Conservation (phyloP, 2,113 vertebrate species). For the Tyto alba region DNA sequence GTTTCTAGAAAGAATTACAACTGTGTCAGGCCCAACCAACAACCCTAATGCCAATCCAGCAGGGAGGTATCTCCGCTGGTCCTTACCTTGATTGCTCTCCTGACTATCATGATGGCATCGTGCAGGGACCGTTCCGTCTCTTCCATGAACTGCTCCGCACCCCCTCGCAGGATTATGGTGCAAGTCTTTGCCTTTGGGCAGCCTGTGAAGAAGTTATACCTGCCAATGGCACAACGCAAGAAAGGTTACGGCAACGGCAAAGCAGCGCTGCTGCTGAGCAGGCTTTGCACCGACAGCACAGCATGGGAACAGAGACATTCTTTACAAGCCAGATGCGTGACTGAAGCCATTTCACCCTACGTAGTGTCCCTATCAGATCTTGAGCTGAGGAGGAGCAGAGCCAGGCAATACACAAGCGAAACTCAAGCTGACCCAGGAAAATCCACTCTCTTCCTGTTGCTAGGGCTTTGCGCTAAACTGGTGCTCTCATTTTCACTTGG, state of each 20-base stretch:
- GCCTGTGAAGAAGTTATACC: conserved; percentile 95
- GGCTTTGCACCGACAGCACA: accelerated
- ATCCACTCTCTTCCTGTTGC: neutral
- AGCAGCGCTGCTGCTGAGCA: neutral
- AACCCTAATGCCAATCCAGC: accelerated
- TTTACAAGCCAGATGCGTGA: neutral
- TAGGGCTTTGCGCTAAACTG: neutral
- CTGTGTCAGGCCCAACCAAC: neutral
- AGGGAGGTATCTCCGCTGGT: accelerated
- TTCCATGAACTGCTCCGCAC: conserved; percentile 96
- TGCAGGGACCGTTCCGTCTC: conserved; percentile 96
- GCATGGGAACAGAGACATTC: neutral
- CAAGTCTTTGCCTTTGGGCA: conserved; percentile 94
- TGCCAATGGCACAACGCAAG: neutral
- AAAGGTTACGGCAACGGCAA: accelerated
- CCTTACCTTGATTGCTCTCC: conserved; percentile 92
- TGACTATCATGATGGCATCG: conserved; percentile 98
- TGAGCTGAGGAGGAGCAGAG: neutral
- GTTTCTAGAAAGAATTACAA: neutral
- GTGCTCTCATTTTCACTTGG: neutral
- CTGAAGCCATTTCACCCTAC: accelerated
- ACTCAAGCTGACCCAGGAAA: neutral
- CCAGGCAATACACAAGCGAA: neutral
- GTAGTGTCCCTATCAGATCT: accelerated
- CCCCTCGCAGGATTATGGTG: conserved; percentile 93